phyloP scores from a whole-genome alignment of 2,113 vertebrate genomes.

The Hemichromis elongatus region DNA sequence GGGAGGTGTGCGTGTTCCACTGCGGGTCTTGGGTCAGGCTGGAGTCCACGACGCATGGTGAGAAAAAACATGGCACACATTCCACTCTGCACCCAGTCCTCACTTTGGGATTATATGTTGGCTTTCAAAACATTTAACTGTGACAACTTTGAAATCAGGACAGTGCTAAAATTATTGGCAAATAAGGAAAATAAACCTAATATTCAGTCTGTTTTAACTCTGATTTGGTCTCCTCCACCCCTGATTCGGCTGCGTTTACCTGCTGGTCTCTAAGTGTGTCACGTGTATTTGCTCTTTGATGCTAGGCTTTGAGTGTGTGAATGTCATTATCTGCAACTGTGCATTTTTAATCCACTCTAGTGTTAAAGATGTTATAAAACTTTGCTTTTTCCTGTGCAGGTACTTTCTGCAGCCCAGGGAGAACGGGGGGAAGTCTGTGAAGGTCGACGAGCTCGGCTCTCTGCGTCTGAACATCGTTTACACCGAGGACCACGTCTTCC shows the following conservation, averaged over 20 bases:
- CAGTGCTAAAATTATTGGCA: not conserved
- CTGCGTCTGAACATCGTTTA: constrained; percentile 95
- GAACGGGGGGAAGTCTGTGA: constrained; percentile 86
- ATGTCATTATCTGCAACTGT: not conserved
- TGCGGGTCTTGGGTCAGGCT: constrained; percentile 85
- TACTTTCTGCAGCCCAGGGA: constrained; percentile 96
- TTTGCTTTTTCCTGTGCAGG: constrained; percentile 63
- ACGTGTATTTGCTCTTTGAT: not conserved
- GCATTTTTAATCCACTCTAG: not conserved
- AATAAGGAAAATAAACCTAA: too few species aligned
- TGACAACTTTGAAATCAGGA: not conserved
- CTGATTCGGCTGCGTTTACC: not conserved
- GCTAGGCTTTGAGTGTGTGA: not conserved
- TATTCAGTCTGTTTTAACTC: not conserved
- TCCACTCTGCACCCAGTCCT: not conserved
- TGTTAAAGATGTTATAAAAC: not conserved
- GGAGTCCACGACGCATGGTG: constrained; percentile 92
- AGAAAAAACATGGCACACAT: constrained; percentile 5
- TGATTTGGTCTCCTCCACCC: not conserved
- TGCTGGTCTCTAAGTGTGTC: not conserved
- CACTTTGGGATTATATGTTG: not conserved
- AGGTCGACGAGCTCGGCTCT: constrained; percentile 93
- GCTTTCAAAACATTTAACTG: not conserved
- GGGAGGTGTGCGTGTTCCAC: constrained; percentile 87
- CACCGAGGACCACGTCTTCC: constrained; percentile 97